Evolutionary conservation across 2,797 vertebrate species (phyloP).

Genomic region (Premnoplex brunnescens): DNA sequence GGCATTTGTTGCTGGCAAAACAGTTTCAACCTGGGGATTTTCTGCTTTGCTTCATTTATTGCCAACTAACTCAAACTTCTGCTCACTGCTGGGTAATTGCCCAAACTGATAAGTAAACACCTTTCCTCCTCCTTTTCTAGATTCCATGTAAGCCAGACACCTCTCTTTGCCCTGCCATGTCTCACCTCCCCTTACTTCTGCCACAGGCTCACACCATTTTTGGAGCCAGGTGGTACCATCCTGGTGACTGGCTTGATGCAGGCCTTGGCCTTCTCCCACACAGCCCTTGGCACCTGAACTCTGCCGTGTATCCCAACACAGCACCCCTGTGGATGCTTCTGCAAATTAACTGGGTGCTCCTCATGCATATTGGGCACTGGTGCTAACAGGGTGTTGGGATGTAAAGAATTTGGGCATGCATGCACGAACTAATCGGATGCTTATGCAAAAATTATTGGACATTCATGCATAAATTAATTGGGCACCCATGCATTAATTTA

Average conservation of each 20-base stretch:
- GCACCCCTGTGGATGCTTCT: neutral
- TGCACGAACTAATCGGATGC: neutral
- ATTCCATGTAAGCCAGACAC: neutral
- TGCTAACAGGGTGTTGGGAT: neutral
- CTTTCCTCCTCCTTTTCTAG: neutral
- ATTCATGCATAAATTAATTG: neutral
- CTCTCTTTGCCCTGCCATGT: fast-evolving
- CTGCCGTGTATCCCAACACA: neutral
- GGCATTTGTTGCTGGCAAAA: neutral
- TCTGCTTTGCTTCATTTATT: neutral
- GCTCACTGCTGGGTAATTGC: neutral
- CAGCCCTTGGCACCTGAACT: neutral
- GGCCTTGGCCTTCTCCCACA: neutral
- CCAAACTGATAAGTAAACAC: neutral
- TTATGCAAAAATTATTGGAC: neutral
- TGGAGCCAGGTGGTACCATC: neutral
- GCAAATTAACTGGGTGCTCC: neutral
- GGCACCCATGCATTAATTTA: neutral
- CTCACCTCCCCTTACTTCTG: neutral
- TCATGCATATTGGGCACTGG: neutral
- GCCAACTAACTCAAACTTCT: neutral
- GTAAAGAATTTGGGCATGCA: neutral
- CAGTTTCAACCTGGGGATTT: neutral
- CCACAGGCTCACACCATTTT: neutral
- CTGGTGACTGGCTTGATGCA: neutral